Evolutionary conservation across 2,888 invertebrate genomes (phyloP).

Genomic region (Agrotis puta): DNA sequence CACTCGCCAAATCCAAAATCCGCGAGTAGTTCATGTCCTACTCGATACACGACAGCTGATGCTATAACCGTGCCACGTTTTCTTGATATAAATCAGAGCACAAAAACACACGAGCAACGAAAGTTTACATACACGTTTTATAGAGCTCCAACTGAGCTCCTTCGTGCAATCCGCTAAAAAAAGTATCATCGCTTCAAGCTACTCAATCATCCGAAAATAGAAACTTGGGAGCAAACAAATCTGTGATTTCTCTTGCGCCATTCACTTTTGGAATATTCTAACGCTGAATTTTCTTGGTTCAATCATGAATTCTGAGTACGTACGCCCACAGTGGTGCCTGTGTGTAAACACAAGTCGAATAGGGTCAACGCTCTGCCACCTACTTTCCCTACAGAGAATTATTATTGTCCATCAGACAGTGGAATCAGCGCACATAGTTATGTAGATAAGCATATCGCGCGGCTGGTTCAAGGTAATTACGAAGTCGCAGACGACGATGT

Average conservation of each 20-base stretch:
- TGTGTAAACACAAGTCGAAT: constrained; percentile 66
- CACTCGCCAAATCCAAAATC: constrained; percentile 49
- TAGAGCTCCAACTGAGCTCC: constrained; percentile 55
- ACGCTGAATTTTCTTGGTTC: constrained; percentile 60
- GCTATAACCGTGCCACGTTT: constrained; percentile 17
- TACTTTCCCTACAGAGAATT: constrained; percentile 79
- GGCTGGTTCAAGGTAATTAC: constrained; percentile 59
- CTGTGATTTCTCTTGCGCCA: constrained; percentile 69
- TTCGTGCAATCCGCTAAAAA: constrained; percentile 63
- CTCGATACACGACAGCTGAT: constrained; percentile 29
- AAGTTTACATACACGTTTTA: constrained; percentile 60
- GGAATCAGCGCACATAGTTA: constrained; percentile 59
- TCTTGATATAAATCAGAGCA: constrained; percentile 32
- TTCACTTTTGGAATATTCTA: constrained; percentile 68
- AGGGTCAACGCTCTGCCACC: constrained; percentile 81
- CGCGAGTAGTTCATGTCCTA: constrained; percentile 34
- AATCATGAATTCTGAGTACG: constrained; percentile 63
- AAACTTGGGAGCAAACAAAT: constrained; percentile 70
- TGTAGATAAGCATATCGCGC: constrained; percentile 60
- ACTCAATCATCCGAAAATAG: constrained; percentile 74
- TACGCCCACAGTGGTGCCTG: constrained; percentile 63
- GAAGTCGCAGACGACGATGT: constrained; percentile 28
- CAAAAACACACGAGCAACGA: constrained; percentile 33
- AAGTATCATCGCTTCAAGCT: constrained; percentile 64
- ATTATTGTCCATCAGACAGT: constrained; percentile 67